phyloP scores from a whole-genome alignment of 2,888 invertebrate genomes.

The Drosophila aldrichi region DNA sequence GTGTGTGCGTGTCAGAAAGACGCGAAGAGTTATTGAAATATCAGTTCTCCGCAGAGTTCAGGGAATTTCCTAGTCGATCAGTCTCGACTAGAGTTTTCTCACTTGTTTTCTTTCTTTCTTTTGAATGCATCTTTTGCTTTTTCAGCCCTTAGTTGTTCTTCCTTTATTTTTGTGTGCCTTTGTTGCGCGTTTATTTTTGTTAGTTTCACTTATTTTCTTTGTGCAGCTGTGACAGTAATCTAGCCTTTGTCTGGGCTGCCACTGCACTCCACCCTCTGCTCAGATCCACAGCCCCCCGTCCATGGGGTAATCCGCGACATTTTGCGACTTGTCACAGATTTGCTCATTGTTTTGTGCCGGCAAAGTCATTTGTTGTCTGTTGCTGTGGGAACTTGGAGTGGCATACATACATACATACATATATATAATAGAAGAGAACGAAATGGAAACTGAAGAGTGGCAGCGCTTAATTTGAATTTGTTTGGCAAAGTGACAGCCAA shows the following conservation, averaged over 20 bases:
- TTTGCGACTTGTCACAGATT: slow-evolving; percentile 63
- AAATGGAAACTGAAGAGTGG: slow-evolving; percentile 31
- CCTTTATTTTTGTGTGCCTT: slow-evolving; percentile 9
- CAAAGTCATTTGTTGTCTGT: slow-evolving; percentile 52
- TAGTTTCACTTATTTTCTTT: slow-evolving; percentile 63
- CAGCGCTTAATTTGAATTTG: slow-evolving; percentile 69
- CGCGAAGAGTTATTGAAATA: too few species aligned
- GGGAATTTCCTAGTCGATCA: too few species aligned
- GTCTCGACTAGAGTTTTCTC: too few species aligned
- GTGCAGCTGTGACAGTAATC: slow-evolving; percentile 65
- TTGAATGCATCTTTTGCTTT: not conserved
- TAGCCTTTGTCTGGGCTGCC: slow-evolving; percentile 25
- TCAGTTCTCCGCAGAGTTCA: too few species aligned
- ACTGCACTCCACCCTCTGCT: not conserved
- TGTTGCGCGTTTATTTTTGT: slow-evolving; percentile 59
- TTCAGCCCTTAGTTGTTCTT: not conserved
- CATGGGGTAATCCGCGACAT: slow-evolving; percentile 66
- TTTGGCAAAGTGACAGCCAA: slow-evolving; percentile 51
- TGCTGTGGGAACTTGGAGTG: slow-evolving; percentile 45
- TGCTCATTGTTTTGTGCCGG: slow-evolving; percentile 53
- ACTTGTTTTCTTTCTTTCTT: too few species aligned
- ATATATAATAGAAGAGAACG: slow-evolving; percentile 16
- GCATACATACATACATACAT: not conserved
- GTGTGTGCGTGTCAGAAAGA: too few species aligned
- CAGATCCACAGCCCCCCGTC: not conserved